Conservation (phyloP, 2,113 vertebrate genomes). For the Ciconia boyciana region DNA sequence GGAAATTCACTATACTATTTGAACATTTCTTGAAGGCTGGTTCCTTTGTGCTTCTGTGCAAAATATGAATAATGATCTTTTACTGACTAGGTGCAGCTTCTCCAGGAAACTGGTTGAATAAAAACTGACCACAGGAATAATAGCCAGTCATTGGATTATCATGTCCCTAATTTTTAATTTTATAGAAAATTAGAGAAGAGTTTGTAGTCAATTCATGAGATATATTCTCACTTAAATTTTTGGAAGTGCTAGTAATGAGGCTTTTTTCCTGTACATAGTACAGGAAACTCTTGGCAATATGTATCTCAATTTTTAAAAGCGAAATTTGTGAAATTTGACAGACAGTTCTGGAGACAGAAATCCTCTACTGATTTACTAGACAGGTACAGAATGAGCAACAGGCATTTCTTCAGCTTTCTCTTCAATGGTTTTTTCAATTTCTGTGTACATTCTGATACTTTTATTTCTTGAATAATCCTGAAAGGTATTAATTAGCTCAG, state of each 20-base stretch:
- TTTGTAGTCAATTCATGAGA: neutral
- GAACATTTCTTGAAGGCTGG: neutral
- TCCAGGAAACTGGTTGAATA: neutral
- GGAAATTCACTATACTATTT: neutral
- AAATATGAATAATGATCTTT: neutral
- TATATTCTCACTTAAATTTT: neutral
- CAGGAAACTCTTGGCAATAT: neutral
- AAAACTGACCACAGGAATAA: neutral
- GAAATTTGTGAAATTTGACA: neutral
- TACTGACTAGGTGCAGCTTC: neutral
- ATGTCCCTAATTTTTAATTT: conserved; percentile 3
- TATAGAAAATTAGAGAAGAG: neutral
- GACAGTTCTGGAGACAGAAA: neutral
- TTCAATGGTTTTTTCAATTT: neutral
- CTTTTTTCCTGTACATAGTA: neutral
- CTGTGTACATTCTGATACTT: neutral
- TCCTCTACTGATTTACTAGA: neutral
- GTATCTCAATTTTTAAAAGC: neutral
- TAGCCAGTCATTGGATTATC: neutral
- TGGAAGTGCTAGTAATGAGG: neutral
- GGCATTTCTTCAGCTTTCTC: neutral
- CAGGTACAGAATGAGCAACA: neutral
- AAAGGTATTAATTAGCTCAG: neutral
- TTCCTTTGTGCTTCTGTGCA: neutral
- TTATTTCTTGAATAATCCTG: neutral